A percentile compares a stretch with the other conserved stretches of the same genome.
Conservation (phyloP, 2,113 vertebrate genomes). For the Conger conger region DNA sequence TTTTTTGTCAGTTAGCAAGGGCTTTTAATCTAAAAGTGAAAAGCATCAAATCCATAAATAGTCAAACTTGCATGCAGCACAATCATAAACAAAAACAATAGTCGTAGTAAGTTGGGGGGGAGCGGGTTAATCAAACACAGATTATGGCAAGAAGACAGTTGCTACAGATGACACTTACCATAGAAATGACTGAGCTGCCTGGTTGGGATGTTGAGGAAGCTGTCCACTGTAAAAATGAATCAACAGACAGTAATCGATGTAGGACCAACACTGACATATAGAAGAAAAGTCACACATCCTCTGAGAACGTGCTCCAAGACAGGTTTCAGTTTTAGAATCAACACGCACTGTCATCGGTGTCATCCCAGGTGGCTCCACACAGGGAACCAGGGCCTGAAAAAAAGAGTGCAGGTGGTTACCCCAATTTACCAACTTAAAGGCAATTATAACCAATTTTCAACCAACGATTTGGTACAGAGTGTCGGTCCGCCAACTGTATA, state of each 20-base stretch:
- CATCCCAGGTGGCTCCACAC: conserved; percentile 55
- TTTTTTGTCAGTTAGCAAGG: no score
- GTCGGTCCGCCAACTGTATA: no score
- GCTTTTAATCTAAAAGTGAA: no score
- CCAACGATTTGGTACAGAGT: no score
- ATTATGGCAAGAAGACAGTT: not conserved
- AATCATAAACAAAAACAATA: no score
- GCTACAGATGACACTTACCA: conserved; percentile 49
- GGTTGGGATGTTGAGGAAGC: conserved; percentile 1
- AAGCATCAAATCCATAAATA: no score
- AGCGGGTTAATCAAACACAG: no score
- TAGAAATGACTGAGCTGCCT: conserved; percentile 43
- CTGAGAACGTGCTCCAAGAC: not conserved
- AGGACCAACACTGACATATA: not conserved
- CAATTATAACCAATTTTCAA: no score
- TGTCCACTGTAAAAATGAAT: not conserved
- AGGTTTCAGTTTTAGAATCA: not conserved
- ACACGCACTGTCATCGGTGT: conserved; percentile 51
- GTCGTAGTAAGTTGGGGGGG: no score
- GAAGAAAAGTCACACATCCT: not conserved
- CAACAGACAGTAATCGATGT: not conserved
- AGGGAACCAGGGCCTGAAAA: conserved; percentile 63
- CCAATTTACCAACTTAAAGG: no score
- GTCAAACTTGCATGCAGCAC: no score
- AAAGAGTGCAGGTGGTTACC: conserved; percentile 34